Evolutionary conservation across 2,888 invertebrate species (phyloP).

Genomic region (Podabrus alpinus): DNA sequence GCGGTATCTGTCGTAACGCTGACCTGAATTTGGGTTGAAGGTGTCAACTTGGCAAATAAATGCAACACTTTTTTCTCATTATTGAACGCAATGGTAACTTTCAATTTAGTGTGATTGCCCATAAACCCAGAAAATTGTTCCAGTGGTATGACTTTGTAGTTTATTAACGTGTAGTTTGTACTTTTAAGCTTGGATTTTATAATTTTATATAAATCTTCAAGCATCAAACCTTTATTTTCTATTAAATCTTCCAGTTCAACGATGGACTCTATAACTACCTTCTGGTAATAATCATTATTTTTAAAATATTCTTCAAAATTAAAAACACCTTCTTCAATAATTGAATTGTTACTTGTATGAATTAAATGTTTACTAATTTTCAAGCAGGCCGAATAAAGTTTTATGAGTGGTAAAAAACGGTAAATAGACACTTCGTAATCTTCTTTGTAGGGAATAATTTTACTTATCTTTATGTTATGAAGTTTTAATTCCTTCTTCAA

Average conservation of each 20-base stretch:
- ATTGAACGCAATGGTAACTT: conserved; percentile 25
- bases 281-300: background rate
- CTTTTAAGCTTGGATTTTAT: conserved; percentile 30
- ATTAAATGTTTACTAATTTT: background rate
- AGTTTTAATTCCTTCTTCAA: background rate
- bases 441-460: conserved; percentile 8
- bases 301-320: background rate
- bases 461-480: conserved; percentile 1
- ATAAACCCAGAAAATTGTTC: conserved; percentile 39
- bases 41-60: conserved; percentile 11
- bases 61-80: conserved; percentile 22
- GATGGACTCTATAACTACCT: background rate
- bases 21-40: background rate
- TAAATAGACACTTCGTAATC: background rate
- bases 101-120: conserved; percentile 41
- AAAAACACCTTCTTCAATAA: background rate
- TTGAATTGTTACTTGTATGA: background rate
- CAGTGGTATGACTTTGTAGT: conserved; percentile 17
- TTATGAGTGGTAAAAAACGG: background rate
- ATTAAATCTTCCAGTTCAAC: conserved; percentile 15
- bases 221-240: conserved; percentile 20
- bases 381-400: background rate
- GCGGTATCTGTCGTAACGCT: background rate
- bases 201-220: conserved; percentile 39
- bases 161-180: background rate